These are phyloP conservation scores for Andrena camellia DNA, from an alignment of 2,888 invertebrate genomes.

Conservation along the genomic window DNA sequence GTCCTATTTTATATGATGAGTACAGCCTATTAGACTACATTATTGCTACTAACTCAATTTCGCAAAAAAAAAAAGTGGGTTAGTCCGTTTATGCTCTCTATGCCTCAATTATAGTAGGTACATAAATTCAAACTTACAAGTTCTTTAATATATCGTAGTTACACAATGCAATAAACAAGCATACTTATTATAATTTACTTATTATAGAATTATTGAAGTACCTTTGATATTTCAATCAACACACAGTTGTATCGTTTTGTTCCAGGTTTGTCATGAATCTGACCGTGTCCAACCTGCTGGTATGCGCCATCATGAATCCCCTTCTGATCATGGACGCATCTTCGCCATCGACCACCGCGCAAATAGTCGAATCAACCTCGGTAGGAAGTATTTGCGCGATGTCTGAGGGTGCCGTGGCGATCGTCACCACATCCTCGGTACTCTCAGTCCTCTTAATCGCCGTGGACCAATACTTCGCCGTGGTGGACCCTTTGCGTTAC, in stretches of 20 bases:
- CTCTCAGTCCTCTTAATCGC: conserved; percentile 88
- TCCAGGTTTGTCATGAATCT: conserved; percentile 90
- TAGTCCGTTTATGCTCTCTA: too few relatives aligned
- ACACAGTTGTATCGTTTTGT: conserved; percentile 65
- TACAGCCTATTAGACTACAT: too few relatives aligned
- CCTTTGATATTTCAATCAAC: not conserved
- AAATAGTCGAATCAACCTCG: conserved; percentile 18
- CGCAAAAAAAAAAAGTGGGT: too few relatives aligned
- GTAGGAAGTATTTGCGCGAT: conserved; percentile 86
- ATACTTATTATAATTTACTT: too few relatives aligned
- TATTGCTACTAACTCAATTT: too few relatives aligned
- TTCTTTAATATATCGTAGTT: too few relatives aligned
- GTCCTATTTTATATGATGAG: too few relatives aligned
- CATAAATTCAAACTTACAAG: too few relatives aligned
- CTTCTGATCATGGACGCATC: conserved; percentile 86
- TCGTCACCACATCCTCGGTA: conserved; percentile 87
- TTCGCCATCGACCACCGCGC: conserved; percentile 83
- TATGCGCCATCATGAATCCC: conserved; percentile 85
- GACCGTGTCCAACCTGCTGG: conserved; percentile 87
- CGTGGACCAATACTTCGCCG: conserved; percentile 89
- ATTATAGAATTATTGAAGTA: not conserved
- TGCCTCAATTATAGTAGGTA: too few relatives aligned
- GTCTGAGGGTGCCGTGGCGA: conserved; percentile 88
- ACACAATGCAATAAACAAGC: too few relatives aligned
- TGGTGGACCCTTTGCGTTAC: conserved; percentile 89